Conservation (phyloP, 2,113 vertebrate genomes). For the Alouatta palliata region DNA sequence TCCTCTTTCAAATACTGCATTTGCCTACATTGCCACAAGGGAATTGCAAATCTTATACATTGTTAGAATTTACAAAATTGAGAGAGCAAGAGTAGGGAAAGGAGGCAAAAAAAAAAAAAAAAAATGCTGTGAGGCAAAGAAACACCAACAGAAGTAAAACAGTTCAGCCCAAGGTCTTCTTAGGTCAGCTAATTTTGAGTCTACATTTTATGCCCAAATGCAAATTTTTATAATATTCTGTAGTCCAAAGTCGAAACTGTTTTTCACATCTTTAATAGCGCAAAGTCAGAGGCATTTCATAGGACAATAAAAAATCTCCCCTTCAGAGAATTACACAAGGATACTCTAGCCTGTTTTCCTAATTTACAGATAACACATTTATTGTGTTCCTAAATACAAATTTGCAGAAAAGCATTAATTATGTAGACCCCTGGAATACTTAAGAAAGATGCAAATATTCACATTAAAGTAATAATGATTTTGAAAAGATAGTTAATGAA, state of each 20-base stretch:
- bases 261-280: constrained; percentile 51
- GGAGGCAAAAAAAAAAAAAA: constrained; percentile 7
- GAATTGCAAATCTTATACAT: constrained; percentile 45
- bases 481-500: background rate
- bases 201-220: constrained; percentile 58
- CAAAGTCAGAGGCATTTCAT: constrained; percentile 45
- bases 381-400: background rate
- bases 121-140: constrained; percentile 40
- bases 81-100: constrained; percentile 29
- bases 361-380: constrained; percentile 18
- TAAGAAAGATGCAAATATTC: background rate
- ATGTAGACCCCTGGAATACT: background rate
- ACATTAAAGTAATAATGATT: background rate
- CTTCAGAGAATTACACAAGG: constrained; percentile 28
- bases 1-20: background rate
- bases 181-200: constrained; percentile 66
- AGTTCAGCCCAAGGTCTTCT: constrained; percentile 38
- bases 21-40: background rate
- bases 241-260: constrained; percentile 47
- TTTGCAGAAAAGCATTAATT: background rate
- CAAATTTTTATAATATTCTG: constrained; percentile 52
- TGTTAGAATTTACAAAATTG: constrained; percentile 70
- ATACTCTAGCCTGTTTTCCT: background rate
- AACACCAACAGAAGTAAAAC: constrained; percentile 1
- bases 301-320: constrained; percentile 13